A percentile compares a stretch with the other conserved stretches of the same genome.
Conservation (phyloP, 2,797 vertebrate species). For the Mallotus villosus region DNA sequence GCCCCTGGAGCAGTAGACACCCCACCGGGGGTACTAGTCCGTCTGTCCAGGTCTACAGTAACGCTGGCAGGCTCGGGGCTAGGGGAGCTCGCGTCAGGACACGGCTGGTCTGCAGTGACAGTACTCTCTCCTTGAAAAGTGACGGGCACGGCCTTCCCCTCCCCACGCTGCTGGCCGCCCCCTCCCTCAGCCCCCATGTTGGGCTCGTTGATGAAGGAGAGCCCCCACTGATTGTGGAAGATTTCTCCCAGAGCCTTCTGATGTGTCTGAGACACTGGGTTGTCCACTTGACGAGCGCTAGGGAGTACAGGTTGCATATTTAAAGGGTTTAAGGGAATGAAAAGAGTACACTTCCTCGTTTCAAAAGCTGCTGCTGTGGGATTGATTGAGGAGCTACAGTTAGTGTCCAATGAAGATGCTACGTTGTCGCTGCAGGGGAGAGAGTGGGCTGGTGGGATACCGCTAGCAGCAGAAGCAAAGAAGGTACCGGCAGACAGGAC, state of each 20-base stretch:
- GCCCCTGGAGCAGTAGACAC: conserved; percentile 69
- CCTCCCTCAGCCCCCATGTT: conserved; percentile 78
- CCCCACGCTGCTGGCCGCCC: conserved; percentile 69
- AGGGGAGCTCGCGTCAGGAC: conserved; percentile 79
- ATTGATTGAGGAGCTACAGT: conserved; percentile 69
- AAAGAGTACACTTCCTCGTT: conserved; percentile 92
- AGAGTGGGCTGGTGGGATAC: conserved; percentile 79
- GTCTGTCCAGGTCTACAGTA: conserved; percentile 86
- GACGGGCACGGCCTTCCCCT: conserved; percentile 78
- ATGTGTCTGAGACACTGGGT: conserved; percentile 81
- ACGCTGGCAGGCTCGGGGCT: conserved; percentile 79
- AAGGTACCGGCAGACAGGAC: conserved; percentile 85
- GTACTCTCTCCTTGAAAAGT: conserved; percentile 82
- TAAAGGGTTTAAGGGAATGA: conserved; percentile 95
- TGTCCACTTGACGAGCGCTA: conserved; percentile 79
- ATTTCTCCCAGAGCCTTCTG: conserved; percentile 97
- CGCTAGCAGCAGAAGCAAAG: conserved; percentile 87
- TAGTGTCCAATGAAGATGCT: conserved; percentile 75
- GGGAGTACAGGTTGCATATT: conserved; percentile 98
- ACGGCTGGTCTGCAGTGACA: conserved; percentile 76
- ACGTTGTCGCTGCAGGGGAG: conserved; percentile 80
- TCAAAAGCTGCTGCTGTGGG: conserved; percentile 75
- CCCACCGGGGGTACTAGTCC: conserved; percentile 85
- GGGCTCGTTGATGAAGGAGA: conserved; percentile 98
- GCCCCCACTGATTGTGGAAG: conserved; percentile 99